Percentiles rank a stretch among this genome's conserved stretches.
These are phyloP conservation scores for Athalia circularis DNA, from an alignment of 2,888 invertebrate genomes.

Conservation along the genomic window DNA sequence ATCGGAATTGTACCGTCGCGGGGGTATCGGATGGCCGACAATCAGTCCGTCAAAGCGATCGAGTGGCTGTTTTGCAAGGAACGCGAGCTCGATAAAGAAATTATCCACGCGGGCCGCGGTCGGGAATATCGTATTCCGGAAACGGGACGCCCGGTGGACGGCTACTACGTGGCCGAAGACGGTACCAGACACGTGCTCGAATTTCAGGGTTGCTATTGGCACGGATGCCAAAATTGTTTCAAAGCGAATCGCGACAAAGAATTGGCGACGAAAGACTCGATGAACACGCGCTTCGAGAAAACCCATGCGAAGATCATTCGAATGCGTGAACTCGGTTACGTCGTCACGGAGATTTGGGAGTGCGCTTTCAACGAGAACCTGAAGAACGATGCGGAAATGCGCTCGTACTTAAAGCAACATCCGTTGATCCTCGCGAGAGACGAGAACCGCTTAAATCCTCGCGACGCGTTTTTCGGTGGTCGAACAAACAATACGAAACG, in stretches of 20 bases:
- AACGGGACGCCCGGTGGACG: conserved; percentile 42
- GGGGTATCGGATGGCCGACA: conserved; percentile 45
- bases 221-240: conserved; percentile 44
- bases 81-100: conserved; percentile 21
- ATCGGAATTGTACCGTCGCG: conserved; percentile 46
- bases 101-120: conserved; percentile 43
- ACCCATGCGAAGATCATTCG: background rate
- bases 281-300: background rate
- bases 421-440: background rate
- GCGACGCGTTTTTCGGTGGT: conserved; percentile 3
- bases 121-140: conserved; percentile 30
- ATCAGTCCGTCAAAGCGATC: conserved; percentile 44
- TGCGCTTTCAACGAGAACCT: background rate
- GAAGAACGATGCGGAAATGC: background rate
- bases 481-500: background rate
- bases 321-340: background rate
- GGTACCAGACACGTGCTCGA: conserved; percentile 31
- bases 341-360: background rate
- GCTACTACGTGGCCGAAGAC: conserved; percentile 41
- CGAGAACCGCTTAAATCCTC: conserved; percentile 52
- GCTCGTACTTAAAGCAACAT: background rate
- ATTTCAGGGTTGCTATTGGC: conserved; percentile 49
- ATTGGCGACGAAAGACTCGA: background rate
- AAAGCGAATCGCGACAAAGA: background rate
- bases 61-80: conserved; percentile 47